These are phyloP conservation scores for Tuberolachnus salignus DNA, from an alignment of 2,888 invertebrate species.

Conservation along the genomic window DNA sequence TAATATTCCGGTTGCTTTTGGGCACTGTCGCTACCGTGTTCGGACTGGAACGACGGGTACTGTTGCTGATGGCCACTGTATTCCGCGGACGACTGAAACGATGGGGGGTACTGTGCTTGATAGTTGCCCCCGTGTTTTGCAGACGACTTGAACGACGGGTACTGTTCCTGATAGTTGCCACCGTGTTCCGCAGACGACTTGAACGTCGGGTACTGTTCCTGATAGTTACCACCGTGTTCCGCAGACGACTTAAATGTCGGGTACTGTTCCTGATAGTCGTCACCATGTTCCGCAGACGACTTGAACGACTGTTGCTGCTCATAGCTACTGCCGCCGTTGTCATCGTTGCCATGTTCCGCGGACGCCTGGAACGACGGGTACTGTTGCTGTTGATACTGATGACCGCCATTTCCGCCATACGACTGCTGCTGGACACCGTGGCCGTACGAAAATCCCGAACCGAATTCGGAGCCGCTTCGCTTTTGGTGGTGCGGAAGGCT, in stretches of 20 bases:
- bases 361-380: conserved; percentile 58
- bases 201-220: too few species aligned
- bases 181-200: too few species aligned
- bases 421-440: background rate
- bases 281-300: too few species aligned
- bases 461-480: background rate
- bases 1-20: too few species aligned
- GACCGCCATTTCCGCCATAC: background rate
- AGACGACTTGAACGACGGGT: too few species aligned
- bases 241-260: too few species aligned
- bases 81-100: background rate
- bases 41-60: too few species aligned
- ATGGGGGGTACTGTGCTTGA: too few species aligned
- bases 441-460: background rate
- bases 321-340: background rate
- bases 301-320: background rate
- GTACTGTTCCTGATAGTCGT: background rate
- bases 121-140: too few species aligned
- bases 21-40: too few species aligned
- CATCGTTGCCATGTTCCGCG: background rate
- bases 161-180: too few species aligned
- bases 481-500: background rate
- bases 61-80: background rate
- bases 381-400: conserved; percentile 60
- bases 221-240: too few species aligned